Evolutionary conservation across 2,888 invertebrate genomes (phyloP).

Genomic region (Hymenopus coronatus): DNA sequence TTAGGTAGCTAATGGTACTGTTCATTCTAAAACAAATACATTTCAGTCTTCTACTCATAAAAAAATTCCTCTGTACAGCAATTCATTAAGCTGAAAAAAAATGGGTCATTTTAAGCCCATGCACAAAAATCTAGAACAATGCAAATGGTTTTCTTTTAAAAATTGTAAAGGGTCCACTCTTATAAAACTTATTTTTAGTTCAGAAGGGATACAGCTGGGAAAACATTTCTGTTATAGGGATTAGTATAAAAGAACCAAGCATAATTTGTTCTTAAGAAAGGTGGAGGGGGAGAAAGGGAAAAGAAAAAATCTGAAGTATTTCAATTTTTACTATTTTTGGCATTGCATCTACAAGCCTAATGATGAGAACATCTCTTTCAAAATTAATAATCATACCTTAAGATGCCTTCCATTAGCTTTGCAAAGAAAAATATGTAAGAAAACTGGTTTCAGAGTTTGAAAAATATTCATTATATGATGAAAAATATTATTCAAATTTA

Average conservation of each 20-base stretch:
- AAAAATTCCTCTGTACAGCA: background rate
- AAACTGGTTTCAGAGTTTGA: conserved; percentile 10
- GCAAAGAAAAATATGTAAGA: conserved; percentile 7
- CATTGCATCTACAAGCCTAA: background rate
- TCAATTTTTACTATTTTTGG: background rate
- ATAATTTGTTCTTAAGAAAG: background rate
- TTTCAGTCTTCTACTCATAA: background rate
- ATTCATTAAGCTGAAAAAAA: background rate
- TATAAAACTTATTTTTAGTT: background rate
- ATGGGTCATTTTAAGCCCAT: background rate
- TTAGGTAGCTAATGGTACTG: background rate
- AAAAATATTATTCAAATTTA: background rate
- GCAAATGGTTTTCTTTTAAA: background rate
- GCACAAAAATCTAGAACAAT: background rate
- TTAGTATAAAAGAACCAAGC: background rate
- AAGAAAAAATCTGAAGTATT: background rate
- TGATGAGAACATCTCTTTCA: background rate
- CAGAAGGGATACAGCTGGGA: background rate
- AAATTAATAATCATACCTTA: background rate
- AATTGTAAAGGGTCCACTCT: background rate
- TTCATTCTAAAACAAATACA: background rate
- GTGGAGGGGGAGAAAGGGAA: background rate
- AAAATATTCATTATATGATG: background rate
- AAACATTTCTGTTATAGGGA: background rate
- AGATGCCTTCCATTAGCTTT: conserved; percentile 13